phyloP scores from a whole-genome alignment of 2,797 vertebrate species.

The Myoxocephalus aenaeus region DNA sequence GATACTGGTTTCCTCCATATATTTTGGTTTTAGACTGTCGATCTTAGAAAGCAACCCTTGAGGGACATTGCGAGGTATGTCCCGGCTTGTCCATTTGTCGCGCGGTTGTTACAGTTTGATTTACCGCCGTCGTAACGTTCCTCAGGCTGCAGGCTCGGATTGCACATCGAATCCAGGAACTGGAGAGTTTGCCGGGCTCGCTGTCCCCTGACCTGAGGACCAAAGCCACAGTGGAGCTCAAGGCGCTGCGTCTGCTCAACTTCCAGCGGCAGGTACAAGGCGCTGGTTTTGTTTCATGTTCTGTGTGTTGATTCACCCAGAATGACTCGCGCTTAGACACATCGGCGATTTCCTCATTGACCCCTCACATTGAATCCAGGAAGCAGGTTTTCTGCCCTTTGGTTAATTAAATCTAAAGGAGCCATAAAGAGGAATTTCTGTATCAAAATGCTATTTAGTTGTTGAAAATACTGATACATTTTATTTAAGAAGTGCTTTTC shows the following conservation, averaged over 20 bases:
- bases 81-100: no score
- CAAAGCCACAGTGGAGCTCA: slow-evolving; percentile 98
- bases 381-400: not conserved
- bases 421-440: not conserved
- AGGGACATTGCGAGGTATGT: no score
- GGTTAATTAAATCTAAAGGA: not conserved
- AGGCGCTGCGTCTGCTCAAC: slow-evolving; percentile 95
- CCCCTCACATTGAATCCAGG: not conserved
- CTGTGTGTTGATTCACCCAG: not conserved
- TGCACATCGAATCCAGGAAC: slow-evolving; percentile 96
- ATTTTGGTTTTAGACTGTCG: no score
- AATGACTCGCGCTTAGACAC: not conserved
- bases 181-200: slow-evolving; percentile 97
- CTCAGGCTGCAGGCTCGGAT: slow-evolving; percentile 96
- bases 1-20: no score
- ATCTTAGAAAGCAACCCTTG: no score
- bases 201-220: slow-evolving; percentile 95
- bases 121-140: not conserved
- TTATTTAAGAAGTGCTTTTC: not conserved
- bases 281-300: not conserved
- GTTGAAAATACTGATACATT: not conserved
- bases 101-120: slow-evolving; percentile 4
- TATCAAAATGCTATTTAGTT: not conserved
- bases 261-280: slow-evolving; percentile 95
- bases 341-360: not conserved